Evolutionary conservation across 2,888 invertebrate genomes (phyloP), one percentile per base, ranked within the genome.

Genomic region (Andricus curvator): DNA sequence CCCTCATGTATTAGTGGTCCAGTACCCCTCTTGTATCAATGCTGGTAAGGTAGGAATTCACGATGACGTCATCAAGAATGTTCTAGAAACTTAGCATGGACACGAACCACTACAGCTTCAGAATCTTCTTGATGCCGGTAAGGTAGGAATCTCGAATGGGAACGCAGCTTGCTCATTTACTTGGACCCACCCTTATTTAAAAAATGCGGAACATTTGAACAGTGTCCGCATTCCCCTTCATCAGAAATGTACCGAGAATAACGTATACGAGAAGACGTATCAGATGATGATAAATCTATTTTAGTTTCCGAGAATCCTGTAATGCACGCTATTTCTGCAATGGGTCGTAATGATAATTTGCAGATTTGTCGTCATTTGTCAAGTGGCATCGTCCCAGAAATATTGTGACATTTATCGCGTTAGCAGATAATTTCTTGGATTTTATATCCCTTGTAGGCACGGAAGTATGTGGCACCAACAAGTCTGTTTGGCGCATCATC

Each of bases 401-500:
- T 68, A 68, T 70, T 51, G 70, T 25, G 70, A 65, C 65, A 65
- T 65, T 65, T 65, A 65, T 65, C 3, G 65, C 20, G 48, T 11
- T 41, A 29, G 51, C 13, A 48, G 70, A 51, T 51, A 29, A 70
- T 48, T 48, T 51, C 70, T 17, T 20, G 22, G 70, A 70, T 70
- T 70, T 70, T 51, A 70, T 70, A 48, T 70, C 44, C 48, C 25
- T 44, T 25, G 44, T 29, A 51, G 9, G 25, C 48, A 70, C 22
- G 15, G 17, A 70, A 44, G 51, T 25, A 48, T 22, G 44, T 41
- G 68, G 8, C 8, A 25, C 41, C 17, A 44, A 70, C 70, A 29
- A 70, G 25, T 70, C 22, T 67, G 22, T 67, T n/a, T 15, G 41
- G n/a, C 67, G 51, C 70, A 44, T 70, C 29, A 70, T 70, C 22